A percentile compares a stretch with the other conserved stretches of the same genome.
Conservation (phyloP, 1,140 invertebrate genomes). For the Dendrolimus kikuchii region DNA sequence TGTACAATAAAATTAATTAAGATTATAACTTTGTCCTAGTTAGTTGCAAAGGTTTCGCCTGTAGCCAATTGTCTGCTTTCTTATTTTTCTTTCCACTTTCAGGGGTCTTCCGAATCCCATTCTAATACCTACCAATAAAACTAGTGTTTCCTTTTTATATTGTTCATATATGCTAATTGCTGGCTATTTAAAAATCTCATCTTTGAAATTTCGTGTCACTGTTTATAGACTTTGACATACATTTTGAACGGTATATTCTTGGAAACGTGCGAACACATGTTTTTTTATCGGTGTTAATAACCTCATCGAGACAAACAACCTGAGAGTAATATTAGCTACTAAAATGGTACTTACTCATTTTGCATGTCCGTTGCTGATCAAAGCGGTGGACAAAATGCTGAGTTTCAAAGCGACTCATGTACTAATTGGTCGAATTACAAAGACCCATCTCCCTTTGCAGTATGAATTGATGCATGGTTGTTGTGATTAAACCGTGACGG, state of each 20-base stretch:
- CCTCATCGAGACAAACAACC: conserved; percentile 32
- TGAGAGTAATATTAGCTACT: conserved; percentile 41
- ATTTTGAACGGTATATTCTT: conserved; percentile 44
- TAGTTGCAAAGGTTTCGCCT: no score
- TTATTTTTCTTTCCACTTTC: no score
- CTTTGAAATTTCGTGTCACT: conserved; percentile 37
- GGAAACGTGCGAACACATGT: conserved; percentile 30
- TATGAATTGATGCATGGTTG: conserved; percentile 17
- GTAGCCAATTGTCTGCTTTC: no score
- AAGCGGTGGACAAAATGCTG: conserved; percentile 34
- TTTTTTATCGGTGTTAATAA: conserved; percentile 46
- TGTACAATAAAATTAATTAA: no score
- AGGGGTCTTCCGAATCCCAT: no score
- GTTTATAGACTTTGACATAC: conserved; percentile 43
- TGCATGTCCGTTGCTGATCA: conserved; percentile 47
- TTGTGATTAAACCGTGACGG: conserved; percentile 16
- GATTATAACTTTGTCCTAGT: no score
- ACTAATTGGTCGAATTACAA: conserved; percentile 56
- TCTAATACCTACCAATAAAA: no score
- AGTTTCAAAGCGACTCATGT: conserved; percentile 43
- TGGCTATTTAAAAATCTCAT: conserved; percentile 1
- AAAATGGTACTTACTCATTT: conserved; percentile 50
- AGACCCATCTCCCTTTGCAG: conserved; percentile 24
- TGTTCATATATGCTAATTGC: no score
- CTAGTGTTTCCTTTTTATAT: no score